Evolutionary conservation across 2,888 invertebrate species (phyloP).

Genomic region (Ornithoptera alexandrae): DNA sequence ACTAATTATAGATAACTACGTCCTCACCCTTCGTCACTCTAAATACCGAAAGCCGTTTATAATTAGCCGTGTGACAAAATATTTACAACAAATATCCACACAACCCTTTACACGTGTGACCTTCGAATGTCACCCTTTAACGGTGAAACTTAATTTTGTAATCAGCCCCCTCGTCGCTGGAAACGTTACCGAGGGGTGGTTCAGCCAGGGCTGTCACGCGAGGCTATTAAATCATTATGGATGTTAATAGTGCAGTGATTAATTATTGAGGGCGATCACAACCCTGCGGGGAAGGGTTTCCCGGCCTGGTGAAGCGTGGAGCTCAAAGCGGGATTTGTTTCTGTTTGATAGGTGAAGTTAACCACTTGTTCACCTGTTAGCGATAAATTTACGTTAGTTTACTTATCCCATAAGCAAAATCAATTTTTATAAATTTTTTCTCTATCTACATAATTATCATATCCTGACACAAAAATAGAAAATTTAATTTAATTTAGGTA

Average conservation of each 20-base stretch:
- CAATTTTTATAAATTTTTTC: too few relatives aligned
- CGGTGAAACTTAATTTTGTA: slow-evolving; percentile 37
- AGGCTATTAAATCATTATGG: slow-evolving; percentile 46
- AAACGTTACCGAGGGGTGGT: slow-evolving; percentile 31
- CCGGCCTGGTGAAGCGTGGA: slow-evolving; percentile 10
- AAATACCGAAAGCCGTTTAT: background rate
- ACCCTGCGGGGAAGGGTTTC: slow-evolving; percentile 38
- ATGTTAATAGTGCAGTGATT: slow-evolving; percentile 43
- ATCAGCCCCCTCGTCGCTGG: slow-evolving; percentile 35
- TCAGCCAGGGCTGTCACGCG: slow-evolving; percentile 30
- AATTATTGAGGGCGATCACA: slow-evolving; percentile 38
- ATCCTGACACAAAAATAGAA: too few relatives aligned
- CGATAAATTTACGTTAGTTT: too few relatives aligned
- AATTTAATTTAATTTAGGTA: too few relatives aligned
- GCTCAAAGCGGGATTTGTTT: background rate
- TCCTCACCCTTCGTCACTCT: background rate
- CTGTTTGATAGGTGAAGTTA: background rate
- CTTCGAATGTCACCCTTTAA: slow-evolving; percentile 30
- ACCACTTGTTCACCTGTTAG: too few relatives aligned
- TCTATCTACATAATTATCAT: too few relatives aligned
- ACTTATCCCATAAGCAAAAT: too few relatives aligned
- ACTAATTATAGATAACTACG: background rate
- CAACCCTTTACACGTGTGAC: slow-evolving; percentile 20
- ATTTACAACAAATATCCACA: slow-evolving; percentile 8
- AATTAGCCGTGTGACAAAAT: slow-evolving; percentile 25